Percentiles rank a stretch among this genome's conserved stretches.
Conservation (phyloP, 2,797 vertebrate genomes). For the Melopsittacus undulatus region DNA sequence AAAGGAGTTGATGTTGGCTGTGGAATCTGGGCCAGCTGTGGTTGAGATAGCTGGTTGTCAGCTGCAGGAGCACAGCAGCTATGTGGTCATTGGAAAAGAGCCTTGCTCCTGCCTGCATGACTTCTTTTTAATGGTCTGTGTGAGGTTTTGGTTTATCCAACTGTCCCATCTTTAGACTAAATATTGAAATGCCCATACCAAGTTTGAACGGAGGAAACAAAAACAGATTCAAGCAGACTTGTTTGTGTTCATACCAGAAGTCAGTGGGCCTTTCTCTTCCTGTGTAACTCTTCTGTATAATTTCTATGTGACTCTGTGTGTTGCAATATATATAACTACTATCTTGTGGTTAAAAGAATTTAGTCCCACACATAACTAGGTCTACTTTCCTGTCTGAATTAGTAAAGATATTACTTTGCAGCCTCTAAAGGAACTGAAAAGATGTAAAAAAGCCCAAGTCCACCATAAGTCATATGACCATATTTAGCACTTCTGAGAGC, state of each 20-base stretch:
- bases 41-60: background rate
- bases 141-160: slow-evolving; percentile 36
- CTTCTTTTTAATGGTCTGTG: slow-evolving; percentile 25
- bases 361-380: background rate
- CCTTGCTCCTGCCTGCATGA: background rate
- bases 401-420: background rate
- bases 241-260: background rate
- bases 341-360: background rate
- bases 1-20: background rate
- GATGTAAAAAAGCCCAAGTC: background rate
- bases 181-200: background rate
- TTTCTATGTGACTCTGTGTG: background rate
- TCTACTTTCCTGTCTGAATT: background rate
- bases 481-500: background rate
- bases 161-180: background rate
- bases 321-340: background rate
- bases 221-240: background rate
- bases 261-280: background rate
- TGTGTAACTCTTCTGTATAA: background rate
- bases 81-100: slow-evolving; percentile 29
- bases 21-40: background rate
- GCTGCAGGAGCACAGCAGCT: background rate
- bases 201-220: background rate
- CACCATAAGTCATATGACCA: background rate
- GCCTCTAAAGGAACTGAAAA: background rate